Base-by-base conservation (phyloP, 1,140 invertebrate genomes). In the Leptopilina boulardi region DNA sequence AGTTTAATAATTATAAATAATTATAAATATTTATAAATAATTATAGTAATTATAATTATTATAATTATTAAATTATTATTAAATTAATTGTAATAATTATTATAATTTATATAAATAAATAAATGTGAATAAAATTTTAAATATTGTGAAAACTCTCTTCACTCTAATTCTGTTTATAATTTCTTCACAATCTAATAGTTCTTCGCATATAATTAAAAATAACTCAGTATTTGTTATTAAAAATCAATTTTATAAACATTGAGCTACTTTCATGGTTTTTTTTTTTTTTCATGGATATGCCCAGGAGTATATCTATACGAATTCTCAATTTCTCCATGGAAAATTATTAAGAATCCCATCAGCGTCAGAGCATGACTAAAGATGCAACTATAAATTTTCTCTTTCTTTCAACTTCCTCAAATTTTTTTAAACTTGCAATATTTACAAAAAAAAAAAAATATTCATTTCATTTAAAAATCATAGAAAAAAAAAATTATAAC, bases 321-420 rank as follows among this genome's bases (percentile, higher is more conserved):
- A 51, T 18, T 51, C 47, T 11, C 42, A 51, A 18, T 51, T 51
- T 51, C 47, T 51, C 47, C 15, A 51, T 51, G 8, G 47, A 51
- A n/a, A 51, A 51, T 51, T 51, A 51, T 51, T 51, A 51, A n/a
- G 47, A 51, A 51, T 51, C 47, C 47, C n/a, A 51, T 51, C 47
- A 47, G 44, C 44, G 44, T 47, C n/a, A 47, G 44, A 47, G 0
- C 47, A 18, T 51, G 47, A 51, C 47, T 51, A 51, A 51, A 51
- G 15, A 51, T 51, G 47, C 8, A 38, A 38, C 34, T 34, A 34
- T 34, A 34, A 15, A 51, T 51, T 51, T 51, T 51, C 47, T n/a
- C 47, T 51, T 51, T 18, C n/a, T 2, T 51, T 15, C n/a, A n/a
- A 4, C 4, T 18, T 18, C 15, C 5, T 51, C 5, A 51, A 51